Evolutionary conservation across 2,797 vertebrate species (phyloP).

Genomic region (Epinephelus malabaricus): DNA sequence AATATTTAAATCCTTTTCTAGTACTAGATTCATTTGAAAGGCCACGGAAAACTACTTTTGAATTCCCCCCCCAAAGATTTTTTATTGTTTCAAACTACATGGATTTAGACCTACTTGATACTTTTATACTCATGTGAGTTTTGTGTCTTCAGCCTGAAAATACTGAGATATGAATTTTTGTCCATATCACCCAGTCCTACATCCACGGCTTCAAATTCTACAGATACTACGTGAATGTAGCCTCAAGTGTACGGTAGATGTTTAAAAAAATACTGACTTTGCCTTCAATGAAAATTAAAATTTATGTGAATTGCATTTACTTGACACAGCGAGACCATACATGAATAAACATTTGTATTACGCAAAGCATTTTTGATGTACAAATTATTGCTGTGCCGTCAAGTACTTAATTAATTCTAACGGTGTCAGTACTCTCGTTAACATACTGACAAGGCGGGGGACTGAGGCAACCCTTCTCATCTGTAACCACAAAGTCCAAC

Average conservation of each 20-base stretch:
- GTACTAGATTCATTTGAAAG: no score
- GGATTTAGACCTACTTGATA: no score
- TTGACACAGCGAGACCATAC: neutral
- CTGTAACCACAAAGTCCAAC: conserved; percentile 40
- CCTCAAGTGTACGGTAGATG: no score
- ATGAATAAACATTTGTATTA: neutral
- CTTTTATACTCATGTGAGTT: no score
- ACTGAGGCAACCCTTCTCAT: conserved; percentile 26
- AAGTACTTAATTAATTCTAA: neutral
- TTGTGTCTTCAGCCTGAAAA: no score
- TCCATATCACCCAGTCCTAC: no score
- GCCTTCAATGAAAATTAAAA: neutral
- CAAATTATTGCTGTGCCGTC: neutral
- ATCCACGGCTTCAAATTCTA: neutral
- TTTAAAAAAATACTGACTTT: neutral
- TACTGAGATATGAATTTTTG: neutral
- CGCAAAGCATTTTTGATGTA: neutral
- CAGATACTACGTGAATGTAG: neutral
- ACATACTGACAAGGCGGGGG: conserved; percentile 8
- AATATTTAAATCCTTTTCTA: no score
- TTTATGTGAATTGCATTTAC: neutral
- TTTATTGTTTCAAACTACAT: no score
- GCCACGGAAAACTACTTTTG: no score
- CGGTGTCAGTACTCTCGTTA: neutral
- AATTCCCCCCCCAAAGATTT: no score